Evolutionary conservation across 2,113 vertebrate species (phyloP).

Genomic region (Zeus faber): DNA sequence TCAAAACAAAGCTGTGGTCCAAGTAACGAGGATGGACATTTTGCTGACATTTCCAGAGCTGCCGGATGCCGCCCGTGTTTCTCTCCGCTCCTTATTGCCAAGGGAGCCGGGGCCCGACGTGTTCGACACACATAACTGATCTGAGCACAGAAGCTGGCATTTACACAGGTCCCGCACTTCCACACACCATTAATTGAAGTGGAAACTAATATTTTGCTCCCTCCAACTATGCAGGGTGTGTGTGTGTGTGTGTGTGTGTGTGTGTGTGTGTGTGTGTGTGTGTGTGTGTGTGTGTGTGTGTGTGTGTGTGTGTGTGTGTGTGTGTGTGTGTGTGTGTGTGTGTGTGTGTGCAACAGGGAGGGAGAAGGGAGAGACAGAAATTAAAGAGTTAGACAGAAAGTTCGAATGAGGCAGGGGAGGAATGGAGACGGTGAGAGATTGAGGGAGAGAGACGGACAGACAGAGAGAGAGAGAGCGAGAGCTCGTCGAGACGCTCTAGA

Average conservation of each 20-base stretch:
- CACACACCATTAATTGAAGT: constrained; percentile 1
- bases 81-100: no score
- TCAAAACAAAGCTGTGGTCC: no score
- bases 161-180: background rate
- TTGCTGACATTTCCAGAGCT: no score
- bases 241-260: constrained; percentile 2
- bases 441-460: no score
- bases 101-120: no score
- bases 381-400: no score
- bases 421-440: no score
- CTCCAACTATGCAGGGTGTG: background rate
- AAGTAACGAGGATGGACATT: no score
- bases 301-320: background rate
- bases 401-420: no score
- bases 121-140: background rate
- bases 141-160: background rate
- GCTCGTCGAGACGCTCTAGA: background rate
- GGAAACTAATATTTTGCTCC: background rate
- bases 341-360: constrained; percentile 1
- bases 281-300: constrained; percentile 3
- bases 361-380: no score
- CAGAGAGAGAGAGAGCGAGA: no score
- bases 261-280: background rate
- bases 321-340: constrained; percentile 1
- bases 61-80: no score